Conservation (phyloP, 2,113 vertebrate genomes). For the Stigmatopora nigra region DNA sequence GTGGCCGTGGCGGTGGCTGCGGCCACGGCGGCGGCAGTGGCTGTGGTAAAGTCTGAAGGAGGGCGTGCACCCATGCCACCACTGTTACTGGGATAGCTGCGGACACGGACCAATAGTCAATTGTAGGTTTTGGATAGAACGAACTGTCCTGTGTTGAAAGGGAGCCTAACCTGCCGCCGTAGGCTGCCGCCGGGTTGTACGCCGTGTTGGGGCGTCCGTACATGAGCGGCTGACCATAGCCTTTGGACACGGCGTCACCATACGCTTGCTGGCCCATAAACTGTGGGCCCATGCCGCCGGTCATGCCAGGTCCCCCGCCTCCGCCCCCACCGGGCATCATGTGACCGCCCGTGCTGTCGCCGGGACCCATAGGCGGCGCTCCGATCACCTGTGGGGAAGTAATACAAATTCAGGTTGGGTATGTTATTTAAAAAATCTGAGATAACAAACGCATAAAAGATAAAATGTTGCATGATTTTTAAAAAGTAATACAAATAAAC, state of each 20-base stretch:
- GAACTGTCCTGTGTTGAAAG: not conserved
- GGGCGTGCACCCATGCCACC: constrained; percentile 67
- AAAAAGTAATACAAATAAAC: not conserved
- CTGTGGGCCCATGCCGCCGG: constrained; percentile 49
- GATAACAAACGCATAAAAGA: too few relatives aligned
- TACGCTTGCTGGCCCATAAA: constrained; percentile 85
- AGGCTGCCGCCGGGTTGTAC: constrained; percentile 59
- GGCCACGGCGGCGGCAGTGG: constrained; percentile 78
- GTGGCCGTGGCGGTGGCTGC: constrained; percentile 85
- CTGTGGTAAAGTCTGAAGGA: constrained; percentile 74
- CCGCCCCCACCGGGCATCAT: constrained; percentile 73
- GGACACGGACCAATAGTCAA: not conserved
- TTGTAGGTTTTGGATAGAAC: not conserved
- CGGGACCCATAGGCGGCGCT: constrained; percentile 74
- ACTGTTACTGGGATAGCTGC: constrained; percentile 70
- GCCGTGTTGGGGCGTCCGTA: not conserved
- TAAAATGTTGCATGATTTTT: too few relatives aligned
- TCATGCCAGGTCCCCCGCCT: constrained; percentile 70
- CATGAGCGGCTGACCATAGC: constrained; percentile 68
- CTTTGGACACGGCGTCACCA: constrained; percentile 70
- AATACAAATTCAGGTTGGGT: too few relatives aligned
- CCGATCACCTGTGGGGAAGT: constrained; percentile 77
- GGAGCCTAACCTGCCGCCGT: constrained; percentile 73
- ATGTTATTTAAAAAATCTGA: too few relatives aligned
- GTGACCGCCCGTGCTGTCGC: constrained; percentile 72